phyloP scores from a whole-genome alignment of 2,113 vertebrate genomes.

The Egretta garzetta region DNA sequence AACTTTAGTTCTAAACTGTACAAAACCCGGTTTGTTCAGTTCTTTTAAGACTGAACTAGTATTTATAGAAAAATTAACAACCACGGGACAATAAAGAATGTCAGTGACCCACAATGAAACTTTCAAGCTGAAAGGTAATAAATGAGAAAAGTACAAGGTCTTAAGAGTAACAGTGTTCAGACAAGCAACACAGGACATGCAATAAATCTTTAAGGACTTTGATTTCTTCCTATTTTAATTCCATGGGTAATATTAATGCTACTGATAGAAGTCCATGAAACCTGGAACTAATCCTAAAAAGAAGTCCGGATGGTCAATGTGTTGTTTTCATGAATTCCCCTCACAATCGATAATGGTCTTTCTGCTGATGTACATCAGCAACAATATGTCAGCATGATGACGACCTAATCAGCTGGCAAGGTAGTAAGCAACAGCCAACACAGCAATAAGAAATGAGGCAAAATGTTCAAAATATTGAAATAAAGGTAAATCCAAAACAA shows the following conservation, averaged over 20 bases:
- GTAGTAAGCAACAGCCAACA: neutral
- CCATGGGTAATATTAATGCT: neutral
- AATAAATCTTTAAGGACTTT: neutral
- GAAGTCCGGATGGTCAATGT: neutral
- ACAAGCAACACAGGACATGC: neutral
- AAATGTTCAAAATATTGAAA: neutral
- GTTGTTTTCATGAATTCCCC: neutral
- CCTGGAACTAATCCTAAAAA: neutral
- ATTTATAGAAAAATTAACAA: neutral
- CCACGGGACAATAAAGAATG: neutral
- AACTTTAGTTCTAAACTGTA: neutral
- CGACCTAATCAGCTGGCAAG: neutral
- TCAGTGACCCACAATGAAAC: neutral
- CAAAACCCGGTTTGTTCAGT: neutral
- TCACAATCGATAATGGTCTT: neutral
- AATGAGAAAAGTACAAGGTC: neutral
- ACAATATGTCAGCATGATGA: accelerated
- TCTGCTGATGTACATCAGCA: neutral
- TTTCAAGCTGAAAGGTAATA: neutral
- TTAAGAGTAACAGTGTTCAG: neutral
- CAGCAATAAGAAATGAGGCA: neutral
- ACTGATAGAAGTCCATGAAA: neutral
- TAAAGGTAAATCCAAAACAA: neutral
- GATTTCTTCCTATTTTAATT: neutral
- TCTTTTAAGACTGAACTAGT: neutral